Conservation (phyloP, 1,140 invertebrate genomes). For the Gonioctena quinquepunctata region DNA sequence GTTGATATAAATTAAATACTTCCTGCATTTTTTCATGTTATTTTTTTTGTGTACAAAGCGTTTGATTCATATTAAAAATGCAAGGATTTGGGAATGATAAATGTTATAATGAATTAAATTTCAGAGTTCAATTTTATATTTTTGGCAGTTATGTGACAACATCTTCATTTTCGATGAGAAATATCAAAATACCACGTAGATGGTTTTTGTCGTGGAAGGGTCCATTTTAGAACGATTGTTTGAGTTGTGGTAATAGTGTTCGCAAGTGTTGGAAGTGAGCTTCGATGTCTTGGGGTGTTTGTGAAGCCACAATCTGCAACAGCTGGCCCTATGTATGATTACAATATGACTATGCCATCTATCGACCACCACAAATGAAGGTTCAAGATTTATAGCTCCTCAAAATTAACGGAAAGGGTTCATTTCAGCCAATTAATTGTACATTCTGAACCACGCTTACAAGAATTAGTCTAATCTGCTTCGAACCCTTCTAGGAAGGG, state of each 20-base stretch:
- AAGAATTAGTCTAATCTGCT: constrained; percentile 13
- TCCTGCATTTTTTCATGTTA: no score
- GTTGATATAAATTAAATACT: no score
- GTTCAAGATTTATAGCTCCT: constrained; percentile 23
- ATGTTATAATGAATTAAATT: no score
- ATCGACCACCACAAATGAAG: constrained; percentile 25
- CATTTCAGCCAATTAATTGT: constrained; percentile 18
- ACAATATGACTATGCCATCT: constrained; percentile 22
- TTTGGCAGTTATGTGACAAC: not conserved
- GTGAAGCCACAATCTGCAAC: constrained; percentile 18
- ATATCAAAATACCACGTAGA: not conserved
- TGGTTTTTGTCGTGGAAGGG: not conserved
- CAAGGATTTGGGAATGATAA: no score
- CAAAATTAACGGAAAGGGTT: constrained; percentile 25
- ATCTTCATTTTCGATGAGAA: not conserved
- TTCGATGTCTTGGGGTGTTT: constrained; percentile 10
- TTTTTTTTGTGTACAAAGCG: no score
- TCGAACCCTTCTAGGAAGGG: not conserved
- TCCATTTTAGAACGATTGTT: constrained; percentile 16
- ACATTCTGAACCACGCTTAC: constrained; percentile 12
- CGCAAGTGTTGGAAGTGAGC: constrained; percentile 17
- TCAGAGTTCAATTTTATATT: no score
- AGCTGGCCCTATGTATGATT: constrained; percentile 19
- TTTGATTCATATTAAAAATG: no score
- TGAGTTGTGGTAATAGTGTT: constrained; percentile 14